These are phyloP conservation scores for Halictus ligatus DNA, from an alignment of 2,888 invertebrate species.

Conservation along the genomic window DNA sequence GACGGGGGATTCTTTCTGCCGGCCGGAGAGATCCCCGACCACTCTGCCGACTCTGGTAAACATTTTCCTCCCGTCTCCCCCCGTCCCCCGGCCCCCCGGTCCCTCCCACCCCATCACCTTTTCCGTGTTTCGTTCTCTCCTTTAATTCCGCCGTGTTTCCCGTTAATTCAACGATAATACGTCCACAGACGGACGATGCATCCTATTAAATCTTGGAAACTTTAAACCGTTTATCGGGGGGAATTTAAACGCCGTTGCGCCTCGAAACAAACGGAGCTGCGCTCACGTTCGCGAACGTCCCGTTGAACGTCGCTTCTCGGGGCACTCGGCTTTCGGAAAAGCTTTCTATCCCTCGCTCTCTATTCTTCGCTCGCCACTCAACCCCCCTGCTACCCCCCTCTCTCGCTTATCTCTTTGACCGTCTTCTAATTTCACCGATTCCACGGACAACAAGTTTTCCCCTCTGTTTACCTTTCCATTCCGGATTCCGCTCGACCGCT, in stretches of 20 bases:
- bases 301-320: neutral
- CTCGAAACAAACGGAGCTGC: neutral
- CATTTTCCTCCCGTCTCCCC: neutral
- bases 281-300: slow-evolving; percentile 3
- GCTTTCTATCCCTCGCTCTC: neutral
- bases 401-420: slow-evolving; percentile 19
- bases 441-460: slow-evolving; percentile 28
- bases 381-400: neutral
- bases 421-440: slow-evolving; percentile 37
- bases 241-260: neutral
- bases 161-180: slow-evolving; percentile 2
- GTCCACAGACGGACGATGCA: neutral
- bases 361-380: neutral
- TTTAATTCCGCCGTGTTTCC: slow-evolving; percentile 7
- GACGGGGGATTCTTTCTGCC: slow-evolving; percentile 38
- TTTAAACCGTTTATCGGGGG: slow-evolving; percentile 1
- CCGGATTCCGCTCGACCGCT: neutral
- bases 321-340: neutral
- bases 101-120: neutral
- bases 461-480: slow-evolving; percentile 13
- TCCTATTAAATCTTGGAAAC: neutral
- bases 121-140: neutral
- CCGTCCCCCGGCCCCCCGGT: neutral
- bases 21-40: neutral
- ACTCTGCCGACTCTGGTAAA: neutral